Evolutionary conservation across 2,888 invertebrate species (phyloP), one percentile per base, ranked within the genome.

Genomic region (Perizoma flavofasciatum): DNA sequence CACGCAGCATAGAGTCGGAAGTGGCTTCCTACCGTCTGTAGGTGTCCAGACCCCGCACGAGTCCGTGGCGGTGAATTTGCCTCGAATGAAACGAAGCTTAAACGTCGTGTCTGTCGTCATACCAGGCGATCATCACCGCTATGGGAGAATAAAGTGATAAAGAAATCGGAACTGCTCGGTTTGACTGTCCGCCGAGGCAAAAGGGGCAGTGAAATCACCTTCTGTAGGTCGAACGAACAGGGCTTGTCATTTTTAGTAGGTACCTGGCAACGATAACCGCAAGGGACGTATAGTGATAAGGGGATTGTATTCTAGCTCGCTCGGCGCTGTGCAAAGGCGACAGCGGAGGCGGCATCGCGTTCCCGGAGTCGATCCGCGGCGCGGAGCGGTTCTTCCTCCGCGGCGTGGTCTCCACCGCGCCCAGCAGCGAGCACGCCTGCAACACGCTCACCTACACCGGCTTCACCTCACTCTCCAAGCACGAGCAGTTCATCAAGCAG

Each of bases 291-390:
- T 22, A 22, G 22, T 22, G 22, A 22, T 37, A 37, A 6, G 37
- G 7, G 37, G 4, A 5, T 5, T n/a, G 41, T 41, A 4, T 53
- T 44, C 0, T 55, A 59, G 59, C 50, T 4, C 47, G 9, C 4
- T n/a, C 46, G 0, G 54, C 59, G 6, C 49, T 59, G 6, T 59
- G 59, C 54, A 44, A 37, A 9, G 59, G 59, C 35, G 59, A 59
- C 54, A 59, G 59, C 34, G 59, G 59, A 10, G 49, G 54, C 35
- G 59, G 59, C 4, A 46, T 59, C 0, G 8, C 49, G 9, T 54
- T 59, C 50, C 7, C 22, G 4, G 54, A 44, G 0, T n/a, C 10
- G 0, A 49, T 46, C 7, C 6, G 40, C 8, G 49, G 32, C 35
- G 39, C 35, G 0, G 9, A 49, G 5, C 39, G 59, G 0, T 46